Evolutionary conservation across 2,797 vertebrate genomes (phyloP), one percentile per base, ranked within the genome.

Genomic region (Gephyroberyx darwinii): DNA sequence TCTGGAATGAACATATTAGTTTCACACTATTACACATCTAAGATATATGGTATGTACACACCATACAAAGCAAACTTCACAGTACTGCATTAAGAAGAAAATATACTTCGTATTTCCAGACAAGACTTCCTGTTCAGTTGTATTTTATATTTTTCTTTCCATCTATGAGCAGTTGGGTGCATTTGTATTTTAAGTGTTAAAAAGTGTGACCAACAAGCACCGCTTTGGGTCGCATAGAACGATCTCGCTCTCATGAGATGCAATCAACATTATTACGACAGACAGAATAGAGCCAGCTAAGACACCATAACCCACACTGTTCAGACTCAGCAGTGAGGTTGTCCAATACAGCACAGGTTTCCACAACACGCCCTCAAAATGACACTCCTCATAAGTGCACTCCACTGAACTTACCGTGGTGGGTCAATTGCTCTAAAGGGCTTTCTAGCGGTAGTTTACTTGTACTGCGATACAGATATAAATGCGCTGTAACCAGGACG

Each of bases 1-100:
- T 19, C 69, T 78, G 81, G 75, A 89, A 90, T 74, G 74, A 71
- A 50, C 56, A 16, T 22, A 37, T 64, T 72, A 12, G 41, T 80
- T 81, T 84, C 78, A 90, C 81, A 89, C 82, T 78, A 82, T 63
- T 78, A 62, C 67, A 77, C 71, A 75, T 20, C 6, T 45, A 58
- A 74, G 58, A 74, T 55, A 82, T 76, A 84, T 65, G 72, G 63
- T 78, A 84, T 84, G 74, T 65, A 86, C 70, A 85, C 78, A 83
- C 84, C 58, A 89, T 69, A 87, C 75, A 37, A 74, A 80, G 79
- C 67, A 81, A 78, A 86, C 69, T 37, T 90, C 87, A 89, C 87
- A 89, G 74, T 67, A 89, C 84, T 88, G 86, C 83, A 69, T 84
- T 31, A 79, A 41, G 70, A 79, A 26, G 26, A 81, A 84, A 84